Evolutionary conservation across 2,888 invertebrate genomes (phyloP).

Genomic region (Ferdinandea cuprea): DNA sequence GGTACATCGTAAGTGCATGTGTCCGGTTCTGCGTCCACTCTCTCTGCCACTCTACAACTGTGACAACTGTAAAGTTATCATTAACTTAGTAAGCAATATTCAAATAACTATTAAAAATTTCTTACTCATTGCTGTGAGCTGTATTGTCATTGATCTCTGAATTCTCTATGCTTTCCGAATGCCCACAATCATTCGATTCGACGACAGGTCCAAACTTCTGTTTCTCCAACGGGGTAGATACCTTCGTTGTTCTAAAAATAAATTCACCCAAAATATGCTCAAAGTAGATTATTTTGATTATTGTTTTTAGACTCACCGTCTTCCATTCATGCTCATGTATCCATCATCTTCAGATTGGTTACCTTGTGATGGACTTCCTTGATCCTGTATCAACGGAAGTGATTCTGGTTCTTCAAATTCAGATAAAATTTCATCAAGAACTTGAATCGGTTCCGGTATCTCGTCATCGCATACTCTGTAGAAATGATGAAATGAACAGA

Average conservation of each 20-base stretch:
- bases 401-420: constrained; percentile 91
- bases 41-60: constrained; percentile 31
- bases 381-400: constrained; percentile 80
- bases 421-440: constrained; percentile 94
- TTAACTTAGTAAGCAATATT: background rate
- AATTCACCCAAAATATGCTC: background rate
- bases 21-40: constrained; percentile 30
- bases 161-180: constrained; percentile 53
- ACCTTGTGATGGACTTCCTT: constrained; percentile 90
- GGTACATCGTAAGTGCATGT: constrained; percentile 27
- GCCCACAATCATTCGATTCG: constrained; percentile 62
- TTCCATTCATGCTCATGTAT: constrained; percentile 96
- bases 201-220: constrained; percentile 67
- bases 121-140: constrained; percentile 44
- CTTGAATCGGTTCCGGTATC: constrained; percentile 93
- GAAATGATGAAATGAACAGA: background rate
- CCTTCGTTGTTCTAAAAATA: constrained; percentile 56
- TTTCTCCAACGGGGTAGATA: constrained; percentile 54
- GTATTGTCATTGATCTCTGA: constrained; percentile 38
- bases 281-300: background rate
- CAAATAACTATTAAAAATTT: background rate
- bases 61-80: background rate
- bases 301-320: constrained; percentile 84
- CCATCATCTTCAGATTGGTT: constrained; percentile 96
- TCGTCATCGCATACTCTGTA: constrained; percentile 86